These are phyloP conservation scores for Sebastes schlegelii DNA, from an alignment of 2,113 vertebrate species.

Conservation along the genomic window DNA sequence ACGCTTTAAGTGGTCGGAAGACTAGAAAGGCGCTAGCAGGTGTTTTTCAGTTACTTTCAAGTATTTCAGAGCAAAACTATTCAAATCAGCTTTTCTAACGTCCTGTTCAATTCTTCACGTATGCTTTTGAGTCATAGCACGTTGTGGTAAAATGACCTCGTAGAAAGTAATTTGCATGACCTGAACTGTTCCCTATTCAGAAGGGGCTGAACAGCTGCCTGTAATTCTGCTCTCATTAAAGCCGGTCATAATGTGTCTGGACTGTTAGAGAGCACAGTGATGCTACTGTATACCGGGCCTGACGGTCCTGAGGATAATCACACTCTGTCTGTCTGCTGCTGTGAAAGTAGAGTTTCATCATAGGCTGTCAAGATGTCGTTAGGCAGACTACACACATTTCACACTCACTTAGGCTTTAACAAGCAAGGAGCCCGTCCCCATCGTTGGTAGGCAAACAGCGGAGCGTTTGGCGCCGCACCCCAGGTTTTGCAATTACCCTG, in stretches of 20 bases:
- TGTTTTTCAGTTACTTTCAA: too few species aligned
- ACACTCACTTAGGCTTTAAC: slow-evolving; percentile 68
- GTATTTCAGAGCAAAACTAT: background rate
- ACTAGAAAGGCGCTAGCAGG: too few species aligned
- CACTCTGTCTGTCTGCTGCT: slow-evolving; percentile 36
- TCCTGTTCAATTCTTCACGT: background rate
- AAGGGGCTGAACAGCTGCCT: slow-evolving; percentile 49
- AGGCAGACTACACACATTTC: slow-evolving; percentile 65
- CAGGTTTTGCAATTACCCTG: slow-evolving; percentile 63
- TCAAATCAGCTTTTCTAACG: background rate
- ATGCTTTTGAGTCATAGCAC: slow-evolving; percentile 8
- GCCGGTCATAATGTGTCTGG: slow-evolving; percentile 26
- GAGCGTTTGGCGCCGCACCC: slow-evolving; percentile 35
- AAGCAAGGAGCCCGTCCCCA: slow-evolving; percentile 41
- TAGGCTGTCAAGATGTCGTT: slow-evolving; percentile 59
- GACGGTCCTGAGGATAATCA: slow-evolving; percentile 35
- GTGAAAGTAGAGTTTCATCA: slow-evolving; percentile 54
- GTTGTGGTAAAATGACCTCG: slow-evolving; percentile 24
- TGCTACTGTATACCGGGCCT: background rate
- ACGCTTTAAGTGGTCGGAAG: too few species aligned
- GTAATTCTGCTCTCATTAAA: slow-evolving; percentile 37
- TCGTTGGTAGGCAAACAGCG: slow-evolving; percentile 67
- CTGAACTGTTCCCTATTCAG: slow-evolving; percentile 30
- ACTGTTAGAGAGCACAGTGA: slow-evolving; percentile 34
- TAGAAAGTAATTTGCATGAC: slow-evolving; percentile 46